These are phyloP conservation scores for Psittacula echo DNA, from an alignment of 2,797 vertebrate species.

Conservation along the genomic window DNA sequence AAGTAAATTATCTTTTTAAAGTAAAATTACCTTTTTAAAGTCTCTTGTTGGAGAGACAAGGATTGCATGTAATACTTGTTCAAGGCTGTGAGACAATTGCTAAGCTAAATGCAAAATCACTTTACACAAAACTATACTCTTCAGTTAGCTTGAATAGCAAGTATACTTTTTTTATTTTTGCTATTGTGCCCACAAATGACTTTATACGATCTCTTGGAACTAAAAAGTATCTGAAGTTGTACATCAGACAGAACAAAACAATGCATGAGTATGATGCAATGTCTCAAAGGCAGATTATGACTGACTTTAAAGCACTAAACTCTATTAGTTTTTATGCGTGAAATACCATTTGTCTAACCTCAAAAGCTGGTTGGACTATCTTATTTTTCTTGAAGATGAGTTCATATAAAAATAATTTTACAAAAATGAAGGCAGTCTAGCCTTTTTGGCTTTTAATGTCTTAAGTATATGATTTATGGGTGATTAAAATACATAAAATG, in stretches of 20 bases:
- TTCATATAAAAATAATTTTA: not conserved
- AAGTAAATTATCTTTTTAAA: slow-evolving; percentile 71
- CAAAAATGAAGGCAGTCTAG: not conserved
- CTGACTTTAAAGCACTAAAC: not conserved
- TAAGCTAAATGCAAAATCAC: not conserved
- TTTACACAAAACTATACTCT: not conserved
- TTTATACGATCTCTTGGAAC: not conserved
- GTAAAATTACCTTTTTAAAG: not conserved
- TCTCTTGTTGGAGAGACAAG: not conserved
- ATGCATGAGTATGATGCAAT: not conserved
- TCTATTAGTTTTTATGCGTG: not conserved
- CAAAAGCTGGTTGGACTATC: not conserved
- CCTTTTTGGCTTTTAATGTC: not conserved
- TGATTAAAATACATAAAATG: not conserved
- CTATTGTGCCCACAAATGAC: not conserved
- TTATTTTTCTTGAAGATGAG: slow-evolving; percentile 15
- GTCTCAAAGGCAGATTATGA: not conserved
- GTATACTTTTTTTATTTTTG: not conserved
- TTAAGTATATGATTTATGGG: not conserved
- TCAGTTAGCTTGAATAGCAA: not conserved
- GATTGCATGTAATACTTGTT: not conserved
- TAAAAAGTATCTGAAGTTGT: not conserved
- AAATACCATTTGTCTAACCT: slow-evolving; percentile 25
- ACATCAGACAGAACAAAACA: not conserved
- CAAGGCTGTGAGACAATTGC: not conserved